These are phyloP conservation scores for Colaptes auratus DNA, from an alignment of 2,113 vertebrate genomes.

Conservation along the genomic window DNA sequence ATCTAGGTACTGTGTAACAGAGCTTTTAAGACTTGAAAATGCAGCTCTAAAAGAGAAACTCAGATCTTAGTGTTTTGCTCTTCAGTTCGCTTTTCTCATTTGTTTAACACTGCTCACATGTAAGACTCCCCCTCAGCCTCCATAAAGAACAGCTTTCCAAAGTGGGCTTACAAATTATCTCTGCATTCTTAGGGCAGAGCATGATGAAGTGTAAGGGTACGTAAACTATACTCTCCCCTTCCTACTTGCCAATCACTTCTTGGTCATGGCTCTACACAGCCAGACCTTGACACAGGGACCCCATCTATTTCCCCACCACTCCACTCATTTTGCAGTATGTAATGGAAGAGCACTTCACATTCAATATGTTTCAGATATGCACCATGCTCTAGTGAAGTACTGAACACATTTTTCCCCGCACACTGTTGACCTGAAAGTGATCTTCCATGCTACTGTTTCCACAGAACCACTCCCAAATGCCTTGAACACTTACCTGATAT, in stretches of 20 bases:
- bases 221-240: neutral
- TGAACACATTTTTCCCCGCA: neutral
- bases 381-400: neutral
- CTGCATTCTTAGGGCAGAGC: neutral
- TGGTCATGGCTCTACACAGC: neutral
- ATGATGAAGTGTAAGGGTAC: neutral
- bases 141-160: neutral
- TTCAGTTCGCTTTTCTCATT: neutral
- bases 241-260: neutral
- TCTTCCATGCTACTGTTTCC: slow-evolving; percentile 4
- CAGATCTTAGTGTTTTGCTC: neutral
- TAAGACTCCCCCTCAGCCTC: neutral
- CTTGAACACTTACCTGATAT: slow-evolving; percentile 17
- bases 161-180: neutral
- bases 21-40: neutral
- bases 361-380: neutral
- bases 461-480: neutral
- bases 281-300: neutral
- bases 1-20: neutral
- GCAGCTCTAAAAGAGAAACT: neutral
- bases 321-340: neutral
- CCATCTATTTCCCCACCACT: neutral
- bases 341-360: neutral
- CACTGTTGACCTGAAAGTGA: neutral
- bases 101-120: neutral